Conservation (phyloP, 1,140 invertebrate species). For the Zaprionus davidi region DNA sequence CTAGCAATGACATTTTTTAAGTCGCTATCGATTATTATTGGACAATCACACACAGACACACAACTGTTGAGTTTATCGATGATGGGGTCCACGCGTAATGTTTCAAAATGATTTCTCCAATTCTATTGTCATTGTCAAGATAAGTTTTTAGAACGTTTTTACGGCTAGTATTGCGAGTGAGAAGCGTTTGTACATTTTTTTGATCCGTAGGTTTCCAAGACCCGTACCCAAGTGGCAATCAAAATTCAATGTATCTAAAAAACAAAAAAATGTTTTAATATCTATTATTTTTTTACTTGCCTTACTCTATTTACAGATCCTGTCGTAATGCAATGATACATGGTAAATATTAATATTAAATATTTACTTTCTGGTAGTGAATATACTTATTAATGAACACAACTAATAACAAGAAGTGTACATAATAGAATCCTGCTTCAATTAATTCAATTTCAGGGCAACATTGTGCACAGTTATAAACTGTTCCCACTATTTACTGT, state of each 20-base stretch:
- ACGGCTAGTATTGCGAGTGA: background rate
- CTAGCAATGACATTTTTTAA: constrained; percentile 69
- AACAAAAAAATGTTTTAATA: background rate
- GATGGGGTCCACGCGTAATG: background rate
- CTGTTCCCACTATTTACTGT: too few relatives aligned
- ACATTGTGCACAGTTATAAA: too few relatives aligned
- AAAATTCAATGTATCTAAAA: constrained; percentile 31
- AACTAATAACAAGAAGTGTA: too few relatives aligned
- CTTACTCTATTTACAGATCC: background rate
- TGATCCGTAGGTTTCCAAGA: constrained; percentile 4
- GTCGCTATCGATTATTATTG: constrained; percentile 21
- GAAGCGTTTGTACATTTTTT: constrained; percentile 8
- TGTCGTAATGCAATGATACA: too few relatives aligned
- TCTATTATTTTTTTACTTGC: background rate
- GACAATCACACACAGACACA: constrained; percentile 11
- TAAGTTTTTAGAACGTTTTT: constrained; percentile 2
- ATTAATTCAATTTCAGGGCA: too few relatives aligned
- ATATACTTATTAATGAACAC: too few relatives aligned
- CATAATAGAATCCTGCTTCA: too few relatives aligned
- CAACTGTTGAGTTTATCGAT: constrained; percentile 12
- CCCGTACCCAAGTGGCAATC: constrained; percentile 15
- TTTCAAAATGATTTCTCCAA: constrained; percentile 24
- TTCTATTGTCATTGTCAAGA: constrained; percentile 19
- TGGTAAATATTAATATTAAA: too few relatives aligned
- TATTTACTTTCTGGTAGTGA: too few relatives aligned